Percentiles rank a stretch among this genome's conserved stretches.
phyloP scores from a whole-genome alignment of 2,797 vertebrate species.

The Alcedo atthis region DNA sequence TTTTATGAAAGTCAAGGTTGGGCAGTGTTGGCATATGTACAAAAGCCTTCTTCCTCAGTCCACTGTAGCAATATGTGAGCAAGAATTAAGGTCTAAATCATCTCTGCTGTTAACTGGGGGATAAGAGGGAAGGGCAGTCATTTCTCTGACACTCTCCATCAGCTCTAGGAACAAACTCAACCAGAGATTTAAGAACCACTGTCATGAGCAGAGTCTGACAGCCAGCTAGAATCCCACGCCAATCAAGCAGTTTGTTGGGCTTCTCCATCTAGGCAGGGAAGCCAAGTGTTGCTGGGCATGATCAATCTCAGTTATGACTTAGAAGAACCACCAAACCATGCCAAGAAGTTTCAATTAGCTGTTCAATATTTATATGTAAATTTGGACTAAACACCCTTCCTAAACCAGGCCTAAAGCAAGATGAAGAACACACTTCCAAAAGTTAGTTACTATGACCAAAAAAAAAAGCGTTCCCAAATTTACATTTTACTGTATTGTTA shows the following conservation, averaged over 20 bases:
- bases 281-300: not conserved
- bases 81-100: constrained; percentile 83
- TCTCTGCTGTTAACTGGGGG: not conserved
- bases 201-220: not conserved
- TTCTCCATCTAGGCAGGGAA: not conserved
- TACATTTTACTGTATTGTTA: not conserved
- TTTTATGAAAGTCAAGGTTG: constrained; percentile 92
- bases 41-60: constrained; percentile 96
- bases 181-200: not conserved
- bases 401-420: not conserved
- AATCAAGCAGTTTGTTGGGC: not conserved
- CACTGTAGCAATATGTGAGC: constrained; percentile 97
- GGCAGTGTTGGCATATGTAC: constrained; percentile 97
- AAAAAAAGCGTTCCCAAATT: not conserved
- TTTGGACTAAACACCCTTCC: not conserved
- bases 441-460: not conserved
- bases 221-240: not conserved
- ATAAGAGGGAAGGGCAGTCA: not conserved
- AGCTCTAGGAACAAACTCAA: not conserved
- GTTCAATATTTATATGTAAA: not conserved
- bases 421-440: not conserved
- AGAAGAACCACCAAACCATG: not conserved
- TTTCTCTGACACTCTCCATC: not conserved
- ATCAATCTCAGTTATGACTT: not conserved
- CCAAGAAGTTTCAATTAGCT: not conserved